Evolutionary conservation across 2,113 vertebrate species (phyloP), one percentile per base, ranked within the genome.

Genomic region (Eclectus roratus): DNA sequence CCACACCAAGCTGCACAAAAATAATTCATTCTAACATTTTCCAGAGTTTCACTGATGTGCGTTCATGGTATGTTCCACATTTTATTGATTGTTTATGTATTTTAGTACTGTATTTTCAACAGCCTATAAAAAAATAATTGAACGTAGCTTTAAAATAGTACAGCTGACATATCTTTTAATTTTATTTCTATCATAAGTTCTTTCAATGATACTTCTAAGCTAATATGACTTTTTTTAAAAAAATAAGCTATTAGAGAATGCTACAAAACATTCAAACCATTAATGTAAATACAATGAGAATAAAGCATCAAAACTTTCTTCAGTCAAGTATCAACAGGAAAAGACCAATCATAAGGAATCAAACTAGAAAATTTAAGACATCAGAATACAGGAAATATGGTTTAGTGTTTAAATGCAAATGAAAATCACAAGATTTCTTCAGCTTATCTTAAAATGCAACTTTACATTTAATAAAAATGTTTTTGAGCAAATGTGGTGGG

Each of bases 61-160:
- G 0, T 95, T 95, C 92, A 95, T 85, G 80, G 81, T 93, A 92
- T 95, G 85, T 94, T 91, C 91, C 85, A 93, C 31, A 93, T 96
- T 98, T 96, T 96, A 97, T 97, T 98, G 96, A 96, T 89, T 96
- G 91, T 89, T 97, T 97, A 93, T 76, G 85, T 89, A 95, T 89
- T 92, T 97, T 93, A 95, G 52, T 80, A 81, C 84, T 96, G 56
- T 85, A 93, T 63, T 96, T 97, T 85, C 89, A 97, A 85, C 73
- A 86, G 68, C 88, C 85, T 95, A 88, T 35, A 29, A 88, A 95
- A 76, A 76, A 52, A 43, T 80, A 78, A 80, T 94, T 61, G 92
- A 70, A 96, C 94, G 80, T 95, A 77, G n/a, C 78, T 86, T 71
- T 96, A 96, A 90, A 89, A 95, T 55, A 80, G 89, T 88, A 96